These are phyloP conservation scores for Heterochromis multidens DNA, from an alignment of 2,113 vertebrate genomes.

Conservation along the genomic window DNA sequence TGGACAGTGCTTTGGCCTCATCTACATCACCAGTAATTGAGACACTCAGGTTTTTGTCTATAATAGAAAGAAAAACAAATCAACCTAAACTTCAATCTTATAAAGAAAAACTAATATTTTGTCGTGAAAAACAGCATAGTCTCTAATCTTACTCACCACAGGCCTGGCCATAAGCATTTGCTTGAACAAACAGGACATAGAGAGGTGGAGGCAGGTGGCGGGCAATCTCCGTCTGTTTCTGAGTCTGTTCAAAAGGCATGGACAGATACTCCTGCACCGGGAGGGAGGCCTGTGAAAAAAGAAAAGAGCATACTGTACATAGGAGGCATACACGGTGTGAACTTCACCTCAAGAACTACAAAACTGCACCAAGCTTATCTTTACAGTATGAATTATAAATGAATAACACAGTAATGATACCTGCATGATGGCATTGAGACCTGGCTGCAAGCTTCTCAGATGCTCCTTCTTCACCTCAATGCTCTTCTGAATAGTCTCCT, in stretches of 20 bases:
- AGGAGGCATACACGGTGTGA: not conserved
- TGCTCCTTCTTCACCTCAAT: conserved; percentile 98
- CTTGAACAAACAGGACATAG: conserved; percentile 95
- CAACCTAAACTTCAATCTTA: not conserved
- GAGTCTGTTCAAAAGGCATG: conserved; percentile 94
- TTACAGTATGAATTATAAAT: not conserved
- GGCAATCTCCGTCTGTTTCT: conserved; percentile 92
- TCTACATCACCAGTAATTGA: conserved; percentile 93
- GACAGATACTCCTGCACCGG: conserved; percentile 95
- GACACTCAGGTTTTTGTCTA: conserved; percentile 89
- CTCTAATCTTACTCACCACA: conserved; percentile 81
- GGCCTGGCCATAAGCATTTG: conserved; percentile 91
- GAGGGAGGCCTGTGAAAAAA: conserved; percentile 83
- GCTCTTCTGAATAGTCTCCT: conserved; percentile 95
- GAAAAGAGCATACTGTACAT: not conserved
- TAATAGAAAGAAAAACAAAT: conserved; percentile 30
- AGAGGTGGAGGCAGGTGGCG: conserved; percentile 92
- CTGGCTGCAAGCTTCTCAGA: conserved; percentile 93
- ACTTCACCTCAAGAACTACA: not conserved
- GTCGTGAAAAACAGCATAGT: not conserved
- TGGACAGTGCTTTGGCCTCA: conserved; percentile 95
- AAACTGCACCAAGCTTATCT: not conserved
- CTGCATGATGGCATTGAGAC: conserved; percentile 97
- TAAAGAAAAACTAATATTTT: not conserved
- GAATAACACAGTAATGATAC: conserved; percentile 59